phyloP scores from a whole-genome alignment of 1,140 invertebrate genomes.

The Procambarus virginalis region DNA sequence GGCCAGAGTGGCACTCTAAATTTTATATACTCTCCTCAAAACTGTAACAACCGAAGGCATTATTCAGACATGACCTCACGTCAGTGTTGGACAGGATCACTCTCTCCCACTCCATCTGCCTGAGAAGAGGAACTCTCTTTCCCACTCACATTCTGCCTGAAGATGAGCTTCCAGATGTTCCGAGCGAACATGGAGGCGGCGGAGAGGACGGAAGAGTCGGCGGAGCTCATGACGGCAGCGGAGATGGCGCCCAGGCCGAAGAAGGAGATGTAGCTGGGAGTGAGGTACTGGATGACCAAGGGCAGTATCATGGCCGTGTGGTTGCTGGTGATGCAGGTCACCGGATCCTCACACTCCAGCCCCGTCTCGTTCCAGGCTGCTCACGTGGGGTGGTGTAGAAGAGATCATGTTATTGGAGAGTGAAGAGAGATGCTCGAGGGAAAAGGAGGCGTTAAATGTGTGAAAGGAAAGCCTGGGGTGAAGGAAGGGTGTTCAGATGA shows the following conservation, averaged over 20 bases:
- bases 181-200: conserved; percentile 98
- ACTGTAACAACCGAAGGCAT: too few relatives aligned
- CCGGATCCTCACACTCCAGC: conserved; percentile 54
- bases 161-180: conserved; percentile 97
- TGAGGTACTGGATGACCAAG: conserved; percentile 96
- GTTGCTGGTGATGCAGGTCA: conserved; percentile 76
- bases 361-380: conserved; percentile 69
- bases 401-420: background rate
- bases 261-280: conserved; percentile 91
- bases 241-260: conserved; percentile 97
- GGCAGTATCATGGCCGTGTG: conserved; percentile 96
- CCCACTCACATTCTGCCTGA: conserved; percentile 86
- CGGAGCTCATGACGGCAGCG: conserved; percentile 98
- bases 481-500: too few relatives aligned
- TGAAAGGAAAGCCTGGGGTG: background rate
- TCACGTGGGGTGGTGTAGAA: conserved; percentile 44
- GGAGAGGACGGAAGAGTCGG: conserved; percentile 97
- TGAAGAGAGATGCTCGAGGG: background rate
- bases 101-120: too few relatives aligned
- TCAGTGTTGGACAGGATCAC: too few relatives aligned
- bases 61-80: too few relatives aligned
- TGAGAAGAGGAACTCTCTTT: too few relatives aligned
- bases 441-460: background rate
- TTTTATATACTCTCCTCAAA: too few relatives aligned
- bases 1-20: background rate